Percentiles rank a stretch among this genome's conserved stretches.
Evolutionary conservation across 2,888 invertebrate genomes (phyloP).

Genomic region (Saturnia japonica): DNA sequence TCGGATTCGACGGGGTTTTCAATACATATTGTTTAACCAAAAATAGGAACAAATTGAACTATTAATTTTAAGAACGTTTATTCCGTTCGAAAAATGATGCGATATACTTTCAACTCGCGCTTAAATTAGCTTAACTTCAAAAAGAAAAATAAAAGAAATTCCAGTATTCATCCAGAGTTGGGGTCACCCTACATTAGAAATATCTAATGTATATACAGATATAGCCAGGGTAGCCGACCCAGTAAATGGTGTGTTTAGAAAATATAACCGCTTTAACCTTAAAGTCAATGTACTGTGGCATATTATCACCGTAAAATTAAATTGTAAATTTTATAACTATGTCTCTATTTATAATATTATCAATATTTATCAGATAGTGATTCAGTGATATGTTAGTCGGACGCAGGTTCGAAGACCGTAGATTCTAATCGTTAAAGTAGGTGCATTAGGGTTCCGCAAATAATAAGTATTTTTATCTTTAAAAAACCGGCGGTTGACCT

Average conservation of each 20-base stretch:
- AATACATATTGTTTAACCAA: too few relatives aligned
- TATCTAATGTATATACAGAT: slow-evolving; percentile 35
- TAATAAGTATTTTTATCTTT: too few relatives aligned
- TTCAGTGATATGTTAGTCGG: neutral
- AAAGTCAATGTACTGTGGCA: neutral
- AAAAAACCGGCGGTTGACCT: too few relatives aligned
- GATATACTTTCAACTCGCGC: too few relatives aligned
- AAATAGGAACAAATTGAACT: too few relatives aligned
- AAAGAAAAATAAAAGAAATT: neutral
- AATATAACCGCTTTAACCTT: slow-evolving; percentile 16
- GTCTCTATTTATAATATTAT: neutral
- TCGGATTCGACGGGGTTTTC: too few relatives aligned
- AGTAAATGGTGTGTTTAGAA: slow-evolving; percentile 24
- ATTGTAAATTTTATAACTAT: neutral
- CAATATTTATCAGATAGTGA: neutral
- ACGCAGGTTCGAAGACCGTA: neutral
- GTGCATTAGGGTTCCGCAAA: too few relatives aligned
- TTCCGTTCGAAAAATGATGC: too few relatives aligned
- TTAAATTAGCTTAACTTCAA: too few relatives aligned
- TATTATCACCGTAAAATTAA: slow-evolving; percentile 14
- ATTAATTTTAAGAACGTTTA: too few relatives aligned
- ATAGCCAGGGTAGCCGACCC: slow-evolving; percentile 32
- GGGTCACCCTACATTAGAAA: slow-evolving; percentile 24
- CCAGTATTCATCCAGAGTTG: neutral
- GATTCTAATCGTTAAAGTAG: too few relatives aligned